Evolutionary conservation across 92 coral and sea anemone genomes (phyloP), one percentile per base, ranked within the genome.

Genomic region (Phenganax subtilis): DNA sequence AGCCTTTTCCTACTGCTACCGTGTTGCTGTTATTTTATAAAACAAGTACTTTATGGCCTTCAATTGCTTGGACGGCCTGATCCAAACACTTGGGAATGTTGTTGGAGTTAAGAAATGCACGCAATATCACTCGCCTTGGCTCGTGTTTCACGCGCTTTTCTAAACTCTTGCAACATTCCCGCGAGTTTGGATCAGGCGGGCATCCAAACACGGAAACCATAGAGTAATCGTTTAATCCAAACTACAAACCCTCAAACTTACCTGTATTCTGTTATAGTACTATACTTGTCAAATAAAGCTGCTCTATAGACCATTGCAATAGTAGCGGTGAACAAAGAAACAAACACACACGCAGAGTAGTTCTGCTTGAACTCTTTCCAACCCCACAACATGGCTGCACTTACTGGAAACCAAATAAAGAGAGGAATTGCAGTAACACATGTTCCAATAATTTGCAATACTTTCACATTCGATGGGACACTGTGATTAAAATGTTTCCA

Each of bases 371-470:
- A 61, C 67, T 61, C 67, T 61, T 61, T 61, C n/a, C n/a, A 14
- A 8, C 67, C 67, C 67, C 67, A 61, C 67, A 61, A 61, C 67
- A 61, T 61, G 27, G 67, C 67, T 61, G 67, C 67, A 61, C 25
- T 61, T 7, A 61, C 20, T 61, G 67, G 67, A 17, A 61, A 61
- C 67, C 67, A 12, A 7, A 17, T 17, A 28, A 15, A 61, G 25
- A 61, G 67, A 7, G 67, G 67, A 15, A 61, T 17, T 15, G 25
- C 20, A 17, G 0, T 17, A 2, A 61, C 27, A 5, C 27, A 61
- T 28, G 15, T 61, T 17, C 67, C 67, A 14, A 12, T 61, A 61
- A 61, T 61, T 61, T 61, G 20, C 28, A 61, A 28, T 61, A 61
- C 28, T 61, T 61, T 61, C 20, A 17, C 25, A 17, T 61, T 61